Conservation (phyloP, 2,113 vertebrate genomes). For the Hydrolagus affinis region DNA sequence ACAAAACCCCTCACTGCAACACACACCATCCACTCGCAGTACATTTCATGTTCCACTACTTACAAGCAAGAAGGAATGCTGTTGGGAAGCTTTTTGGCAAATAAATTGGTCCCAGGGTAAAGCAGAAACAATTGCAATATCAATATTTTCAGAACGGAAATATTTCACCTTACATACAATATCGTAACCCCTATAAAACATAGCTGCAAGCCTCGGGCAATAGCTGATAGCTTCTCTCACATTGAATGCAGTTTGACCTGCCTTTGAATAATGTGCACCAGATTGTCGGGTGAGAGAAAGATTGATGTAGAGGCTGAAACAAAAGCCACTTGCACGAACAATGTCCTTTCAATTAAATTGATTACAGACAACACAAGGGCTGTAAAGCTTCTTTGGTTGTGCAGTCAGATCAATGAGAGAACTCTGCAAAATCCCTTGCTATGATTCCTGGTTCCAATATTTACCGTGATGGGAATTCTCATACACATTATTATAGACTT, state of each 20-base stretch:
- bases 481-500: too few relatives aligned
- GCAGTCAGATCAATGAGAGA: neutral
- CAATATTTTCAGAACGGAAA: conserved; percentile 17
- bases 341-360: neutral
- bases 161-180: conserved; percentile 10
- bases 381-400: neutral
- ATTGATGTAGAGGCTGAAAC: neutral
- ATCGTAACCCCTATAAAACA: conserved; percentile 14
- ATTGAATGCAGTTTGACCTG: neutral
- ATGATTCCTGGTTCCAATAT: too few relatives aligned
- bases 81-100: neutral
- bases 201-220: conserved; percentile 11
- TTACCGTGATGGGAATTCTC: neutral
- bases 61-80: neutral
- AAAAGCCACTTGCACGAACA: neutral
- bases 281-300: neutral
- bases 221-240: neutral
- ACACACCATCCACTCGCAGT: neutral
- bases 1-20: neutral
- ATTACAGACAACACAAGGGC: neutral
- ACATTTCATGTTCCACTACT: conserved; percentile 14
- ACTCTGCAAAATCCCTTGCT: neutral
- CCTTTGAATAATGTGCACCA: neutral
- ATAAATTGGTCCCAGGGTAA: conserved; percentile 18
- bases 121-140: neutral